These are phyloP conservation scores for Meteorus cinctellus DNA, from an alignment of 2,888 invertebrate species.

Conservation along the genomic window DNA sequence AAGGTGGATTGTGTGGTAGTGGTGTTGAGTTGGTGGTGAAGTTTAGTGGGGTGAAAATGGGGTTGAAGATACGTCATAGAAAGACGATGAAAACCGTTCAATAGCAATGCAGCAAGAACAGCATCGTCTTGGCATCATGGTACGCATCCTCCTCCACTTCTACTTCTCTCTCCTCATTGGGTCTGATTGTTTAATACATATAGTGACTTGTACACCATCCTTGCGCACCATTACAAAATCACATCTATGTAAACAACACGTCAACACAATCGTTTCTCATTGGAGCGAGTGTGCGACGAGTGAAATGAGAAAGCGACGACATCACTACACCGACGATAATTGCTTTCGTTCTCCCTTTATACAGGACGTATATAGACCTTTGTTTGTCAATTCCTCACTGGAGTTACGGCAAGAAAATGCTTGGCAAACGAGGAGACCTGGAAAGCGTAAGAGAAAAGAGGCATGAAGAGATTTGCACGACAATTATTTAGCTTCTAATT, in stretches of 20 bases:
- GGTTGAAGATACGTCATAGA: slow-evolving; percentile 29
- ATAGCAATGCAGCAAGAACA: slow-evolving; percentile 3
- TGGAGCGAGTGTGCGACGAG: slow-evolving; percentile 29
- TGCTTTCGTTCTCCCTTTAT: slow-evolving; percentile 19
- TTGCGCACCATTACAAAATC: slow-evolving; percentile 9
- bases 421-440: neutral
- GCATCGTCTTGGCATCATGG: slow-evolving; percentile 17
- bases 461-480: neutral
- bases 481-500: neutral
- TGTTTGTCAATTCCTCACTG: slow-evolving; percentile 1
- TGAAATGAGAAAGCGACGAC: neutral
- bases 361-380: neutral
- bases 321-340: slow-evolving; percentile 28
- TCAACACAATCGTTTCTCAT: slow-evolving; percentile 32
- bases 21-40: slow-evolving; percentile 52
- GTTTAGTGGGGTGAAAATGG: neutral
- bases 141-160: neutral
- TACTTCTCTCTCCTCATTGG: neutral
- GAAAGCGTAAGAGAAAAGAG: neutral
- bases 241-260: slow-evolving; percentile 29
- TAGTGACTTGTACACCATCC: neutral
- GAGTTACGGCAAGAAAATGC: neutral
- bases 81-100: slow-evolving; percentile 9
- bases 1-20: slow-evolving; percentile 50
- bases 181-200: neutral